phyloP scores from a whole-genome alignment of 2,797 vertebrate species.

The Pseudomugil tenellus region DNA sequence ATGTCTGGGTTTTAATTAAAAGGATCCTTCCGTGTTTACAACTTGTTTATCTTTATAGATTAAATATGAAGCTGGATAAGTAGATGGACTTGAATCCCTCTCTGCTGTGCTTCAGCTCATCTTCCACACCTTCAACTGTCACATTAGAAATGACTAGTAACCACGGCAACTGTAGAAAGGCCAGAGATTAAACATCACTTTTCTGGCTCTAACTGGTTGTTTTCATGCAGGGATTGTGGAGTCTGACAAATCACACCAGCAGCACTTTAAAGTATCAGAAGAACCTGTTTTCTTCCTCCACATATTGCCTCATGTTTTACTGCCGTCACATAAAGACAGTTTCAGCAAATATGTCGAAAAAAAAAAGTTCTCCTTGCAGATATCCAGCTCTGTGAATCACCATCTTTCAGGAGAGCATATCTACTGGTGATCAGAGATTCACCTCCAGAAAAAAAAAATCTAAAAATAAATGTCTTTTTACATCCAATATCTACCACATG shows the following conservation, averaged over 20 bases:
- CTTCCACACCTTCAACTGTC: too few species aligned
- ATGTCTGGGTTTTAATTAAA: neutral
- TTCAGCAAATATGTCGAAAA: too few species aligned
- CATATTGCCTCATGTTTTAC: neutral
- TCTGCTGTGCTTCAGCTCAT: neutral
- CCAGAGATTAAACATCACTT: neutral
- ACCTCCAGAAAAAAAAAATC: constrained; percentile 7
- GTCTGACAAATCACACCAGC: neutral
- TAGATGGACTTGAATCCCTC: neutral
- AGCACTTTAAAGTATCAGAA: neutral
- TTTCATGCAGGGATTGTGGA: neutral
- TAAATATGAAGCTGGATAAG: neutral
- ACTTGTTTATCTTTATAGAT: too few species aligned
- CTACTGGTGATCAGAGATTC: constrained; percentile 2
- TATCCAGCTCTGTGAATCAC: neutral
- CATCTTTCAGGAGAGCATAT: neutral
- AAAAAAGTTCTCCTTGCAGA: too few species aligned
- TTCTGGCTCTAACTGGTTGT: neutral
- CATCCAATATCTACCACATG: constrained; percentile 17
- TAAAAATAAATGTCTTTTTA: constrained; percentile 15
- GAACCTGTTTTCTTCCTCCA: neutral
- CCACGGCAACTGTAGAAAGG: too few species aligned
- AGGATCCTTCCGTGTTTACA: neutral
- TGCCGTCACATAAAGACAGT: neutral
- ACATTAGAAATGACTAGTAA: too few species aligned